A percentile compares a stretch with the other conserved stretches of the same genome.
These are phyloP conservation scores for Microcaecilia unicolor DNA, from an alignment of 2,797 vertebrate species.

Conservation along the genomic window DNA sequence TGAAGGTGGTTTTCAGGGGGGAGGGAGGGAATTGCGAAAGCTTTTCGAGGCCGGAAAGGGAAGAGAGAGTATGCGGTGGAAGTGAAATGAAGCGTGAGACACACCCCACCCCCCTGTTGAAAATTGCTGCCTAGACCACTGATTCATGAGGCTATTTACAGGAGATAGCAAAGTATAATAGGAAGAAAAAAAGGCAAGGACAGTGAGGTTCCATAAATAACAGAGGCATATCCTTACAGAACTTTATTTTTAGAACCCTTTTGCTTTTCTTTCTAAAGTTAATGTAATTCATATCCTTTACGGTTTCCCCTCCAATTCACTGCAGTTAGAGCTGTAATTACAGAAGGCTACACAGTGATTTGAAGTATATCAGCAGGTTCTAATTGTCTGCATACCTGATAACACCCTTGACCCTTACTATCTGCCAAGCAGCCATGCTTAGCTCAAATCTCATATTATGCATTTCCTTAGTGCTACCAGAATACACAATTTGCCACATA, in stretches of 20 bases:
- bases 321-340: constrained; percentile 27
- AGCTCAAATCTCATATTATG: background rate
- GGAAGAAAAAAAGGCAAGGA: background rate
- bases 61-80: too few relatives aligned
- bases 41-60: too few relatives aligned
- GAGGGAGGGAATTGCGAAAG: too few relatives aligned
- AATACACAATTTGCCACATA: background rate
- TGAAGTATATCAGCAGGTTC: constrained; percentile 13
- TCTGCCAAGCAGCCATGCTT: background rate
- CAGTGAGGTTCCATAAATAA: constrained; percentile 7
- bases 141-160: background rate
- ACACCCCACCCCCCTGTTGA: too few relatives aligned
- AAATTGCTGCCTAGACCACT: too few relatives aligned
- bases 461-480: constrained; percentile 1
- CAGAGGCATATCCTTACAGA: constrained; percentile 2
- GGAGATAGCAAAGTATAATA: background rate
- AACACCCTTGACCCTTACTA: constrained; percentile 1
- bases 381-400: constrained; percentile 18
- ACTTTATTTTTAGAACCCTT: constrained; percentile 19
- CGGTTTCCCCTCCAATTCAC: constrained; percentile 9
- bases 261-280: constrained; percentile 30
- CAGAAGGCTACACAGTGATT: constrained; percentile 1
- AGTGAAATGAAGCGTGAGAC: too few relatives aligned
- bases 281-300: constrained; percentile 13
- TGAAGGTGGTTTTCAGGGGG: too few relatives aligned